Percentiles rank a stretch among this genome's conserved stretches.
phyloP scores from a whole-genome alignment of 2,797 vertebrate genomes.

The Toxotes lorentzi region DNA sequence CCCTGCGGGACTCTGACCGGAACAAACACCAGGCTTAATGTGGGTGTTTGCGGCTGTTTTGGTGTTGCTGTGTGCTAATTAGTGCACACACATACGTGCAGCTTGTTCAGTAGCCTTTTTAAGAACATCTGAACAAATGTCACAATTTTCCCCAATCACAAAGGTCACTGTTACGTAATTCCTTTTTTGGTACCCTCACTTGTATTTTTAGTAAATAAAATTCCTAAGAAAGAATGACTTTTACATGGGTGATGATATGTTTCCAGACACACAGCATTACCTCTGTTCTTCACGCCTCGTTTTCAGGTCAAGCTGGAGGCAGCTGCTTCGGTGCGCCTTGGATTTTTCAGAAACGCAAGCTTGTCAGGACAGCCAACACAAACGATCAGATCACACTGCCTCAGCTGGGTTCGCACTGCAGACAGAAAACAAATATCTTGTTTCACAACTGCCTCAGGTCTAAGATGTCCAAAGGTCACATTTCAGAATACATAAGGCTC shows the following conservation, averaged over 20 bases:
- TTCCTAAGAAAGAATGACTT: neutral
- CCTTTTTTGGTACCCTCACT: neutral
- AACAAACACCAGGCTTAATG: constrained; percentile 14
- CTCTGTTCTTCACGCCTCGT: constrained; percentile 44
- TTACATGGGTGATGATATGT: neutral
- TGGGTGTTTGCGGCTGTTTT: constrained; percentile 5
- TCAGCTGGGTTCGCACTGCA: constrained; percentile 87
- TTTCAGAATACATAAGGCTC: neutral
- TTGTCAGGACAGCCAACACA: constrained; percentile 84
- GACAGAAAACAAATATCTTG: constrained; percentile 42
- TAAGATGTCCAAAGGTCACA: constrained; percentile 1
- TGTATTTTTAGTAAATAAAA: constrained; percentile 19
- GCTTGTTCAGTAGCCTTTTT: neutral
- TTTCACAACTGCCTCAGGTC: constrained; percentile 28
- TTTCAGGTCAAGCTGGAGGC: constrained; percentile 18
- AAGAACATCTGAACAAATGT: constrained; percentile 29
- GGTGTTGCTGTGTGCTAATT: constrained; percentile 23
- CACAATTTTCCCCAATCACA: constrained; percentile 16
- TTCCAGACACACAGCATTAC: constrained; percentile 34
- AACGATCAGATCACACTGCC: constrained; percentile 90
- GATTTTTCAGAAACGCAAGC: constrained; percentile 54
- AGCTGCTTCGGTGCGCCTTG: constrained; percentile 37
- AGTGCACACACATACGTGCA: neutral
- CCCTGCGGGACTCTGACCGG: constrained; percentile 75
- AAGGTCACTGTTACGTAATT: constrained; percentile 45